Conservation (phyloP, 2,888 invertebrate species). For the Drosophila subsilvestris region DNA sequence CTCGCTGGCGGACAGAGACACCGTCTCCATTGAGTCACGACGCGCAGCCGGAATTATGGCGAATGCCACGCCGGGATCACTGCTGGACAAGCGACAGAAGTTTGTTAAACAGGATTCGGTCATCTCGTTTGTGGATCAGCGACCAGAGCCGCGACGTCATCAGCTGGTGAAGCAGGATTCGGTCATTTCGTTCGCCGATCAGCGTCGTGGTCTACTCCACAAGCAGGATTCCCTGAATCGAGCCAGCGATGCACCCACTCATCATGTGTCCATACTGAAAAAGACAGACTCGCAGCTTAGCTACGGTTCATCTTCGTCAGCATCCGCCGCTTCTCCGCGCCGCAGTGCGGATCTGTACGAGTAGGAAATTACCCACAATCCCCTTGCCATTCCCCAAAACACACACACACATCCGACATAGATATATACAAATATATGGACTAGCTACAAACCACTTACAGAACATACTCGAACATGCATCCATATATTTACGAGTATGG, state of each 20-base stretch:
- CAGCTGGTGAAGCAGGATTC: conserved; percentile 84
- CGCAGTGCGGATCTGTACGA: conserved; percentile 83
- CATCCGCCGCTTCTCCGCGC: conserved; percentile 78
- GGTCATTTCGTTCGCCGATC: conserved; percentile 84
- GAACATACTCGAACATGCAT: not conserved
- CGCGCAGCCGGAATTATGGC: conserved; percentile 48
- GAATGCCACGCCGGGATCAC: conserved; percentile 55
- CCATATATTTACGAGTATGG: not conserved
- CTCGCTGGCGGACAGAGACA: conserved; percentile 81
- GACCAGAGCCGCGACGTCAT: conserved; percentile 83
- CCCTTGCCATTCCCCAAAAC: conserved; percentile 12
- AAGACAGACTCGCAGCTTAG: conserved; percentile 83
- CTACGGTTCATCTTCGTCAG: conserved; percentile 55
- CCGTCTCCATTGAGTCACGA: conserved; percentile 82
- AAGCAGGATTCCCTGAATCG: conserved; percentile 84
- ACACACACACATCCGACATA: not conserved
- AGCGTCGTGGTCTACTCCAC: conserved; percentile 82
- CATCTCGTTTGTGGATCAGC: conserved; percentile 84
- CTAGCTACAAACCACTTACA: not conserved
- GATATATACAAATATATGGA: too few relatives aligned
- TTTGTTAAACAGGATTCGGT: conserved; percentile 84
- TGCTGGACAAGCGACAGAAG: conserved; percentile 83
- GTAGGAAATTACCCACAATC: conserved; percentile 50
- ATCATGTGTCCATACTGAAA: conserved; percentile 84
- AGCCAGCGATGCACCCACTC: conserved; percentile 81